phyloP scores from a whole-genome alignment of 2,113 vertebrate genomes.

The Danionella cerebrum region DNA sequence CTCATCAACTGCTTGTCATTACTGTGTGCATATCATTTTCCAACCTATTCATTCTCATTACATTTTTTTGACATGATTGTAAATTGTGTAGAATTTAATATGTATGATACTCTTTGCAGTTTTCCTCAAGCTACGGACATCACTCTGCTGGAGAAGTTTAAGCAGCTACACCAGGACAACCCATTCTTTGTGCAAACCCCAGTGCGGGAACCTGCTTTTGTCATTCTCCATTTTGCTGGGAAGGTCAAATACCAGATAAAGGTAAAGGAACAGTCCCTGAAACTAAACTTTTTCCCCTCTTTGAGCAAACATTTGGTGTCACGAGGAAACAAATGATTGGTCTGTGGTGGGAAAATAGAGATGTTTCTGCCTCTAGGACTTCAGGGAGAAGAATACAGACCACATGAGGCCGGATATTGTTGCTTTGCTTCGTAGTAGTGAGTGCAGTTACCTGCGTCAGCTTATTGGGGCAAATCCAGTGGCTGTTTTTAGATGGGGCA shows the following conservation, averaged over 20 bases:
- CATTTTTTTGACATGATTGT: no score
- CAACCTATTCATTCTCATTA: no score
- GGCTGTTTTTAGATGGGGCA: constrained; percentile 88
- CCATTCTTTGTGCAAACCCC: constrained; percentile 75
- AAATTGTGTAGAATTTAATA: not conserved
- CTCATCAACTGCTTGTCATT: not conserved
- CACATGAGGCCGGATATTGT: constrained; percentile 87
- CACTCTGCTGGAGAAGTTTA: constrained; percentile 83
- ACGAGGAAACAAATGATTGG: not conserved
- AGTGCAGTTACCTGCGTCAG: constrained; percentile 77
- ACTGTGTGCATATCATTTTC: no score
- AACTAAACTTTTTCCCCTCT: not conserved
- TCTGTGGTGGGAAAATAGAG: not conserved
- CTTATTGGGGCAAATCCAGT: constrained; percentile 82
- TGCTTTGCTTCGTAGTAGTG: constrained; percentile 80
- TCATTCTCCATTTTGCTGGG: constrained; percentile 85
- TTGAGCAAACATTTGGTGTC: not conserved
- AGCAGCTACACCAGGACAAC: constrained; percentile 77
- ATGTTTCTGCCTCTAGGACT: constrained; percentile 66
- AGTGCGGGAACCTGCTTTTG: constrained; percentile 74
- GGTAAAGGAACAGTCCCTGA: constrained; percentile 50
- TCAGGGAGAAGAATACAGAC: constrained; percentile 86
- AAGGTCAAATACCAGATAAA: constrained; percentile 88
- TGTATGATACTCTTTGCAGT: constrained; percentile 52
- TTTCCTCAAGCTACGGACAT: constrained; percentile 76